Percentiles rank a stretch among this genome's conserved stretches.
Evolutionary conservation across 2,113 vertebrate species (phyloP).

Genomic region (Peromyscus californicus): DNA sequence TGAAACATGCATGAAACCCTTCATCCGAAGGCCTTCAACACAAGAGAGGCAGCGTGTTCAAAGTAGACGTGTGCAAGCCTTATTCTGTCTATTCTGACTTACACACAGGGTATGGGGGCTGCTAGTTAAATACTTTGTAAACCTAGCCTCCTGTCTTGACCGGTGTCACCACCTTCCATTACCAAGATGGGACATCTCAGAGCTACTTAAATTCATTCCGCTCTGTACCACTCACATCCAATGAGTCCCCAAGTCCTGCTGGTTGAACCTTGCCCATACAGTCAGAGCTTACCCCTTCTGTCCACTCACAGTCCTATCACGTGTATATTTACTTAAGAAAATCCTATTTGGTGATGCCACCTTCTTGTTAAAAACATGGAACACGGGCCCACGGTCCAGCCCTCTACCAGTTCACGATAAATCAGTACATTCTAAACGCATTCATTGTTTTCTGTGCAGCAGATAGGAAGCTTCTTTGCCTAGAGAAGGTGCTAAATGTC

Average conservation of each 20-base stretch:
- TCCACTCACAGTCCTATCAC: background rate
- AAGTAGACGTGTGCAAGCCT: background rate
- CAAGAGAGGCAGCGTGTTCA: background rate
- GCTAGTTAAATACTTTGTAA: background rate
- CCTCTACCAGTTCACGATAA: accelerated
- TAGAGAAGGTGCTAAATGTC: background rate
- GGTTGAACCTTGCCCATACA: background rate
- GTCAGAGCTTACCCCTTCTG: background rate
- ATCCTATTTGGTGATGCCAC: background rate
- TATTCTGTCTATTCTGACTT: background rate
- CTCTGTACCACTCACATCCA: background rate
- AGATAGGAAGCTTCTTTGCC: background rate
- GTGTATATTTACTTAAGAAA: background rate
- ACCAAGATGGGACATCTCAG: background rate
- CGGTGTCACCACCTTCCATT: background rate
- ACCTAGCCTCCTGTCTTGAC: background rate
- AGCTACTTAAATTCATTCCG: background rate
- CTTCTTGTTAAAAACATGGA: conserved; percentile 9
- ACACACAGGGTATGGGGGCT: background rate
- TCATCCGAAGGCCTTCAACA: background rate
- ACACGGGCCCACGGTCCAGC: background rate
- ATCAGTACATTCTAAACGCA: background rate
- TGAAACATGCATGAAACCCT: background rate
- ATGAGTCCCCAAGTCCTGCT: background rate
- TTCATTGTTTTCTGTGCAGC: background rate